Evolutionary conservation across 2,113 vertebrate genomes (phyloP).

Genomic region (Perca fluviatilis): DNA sequence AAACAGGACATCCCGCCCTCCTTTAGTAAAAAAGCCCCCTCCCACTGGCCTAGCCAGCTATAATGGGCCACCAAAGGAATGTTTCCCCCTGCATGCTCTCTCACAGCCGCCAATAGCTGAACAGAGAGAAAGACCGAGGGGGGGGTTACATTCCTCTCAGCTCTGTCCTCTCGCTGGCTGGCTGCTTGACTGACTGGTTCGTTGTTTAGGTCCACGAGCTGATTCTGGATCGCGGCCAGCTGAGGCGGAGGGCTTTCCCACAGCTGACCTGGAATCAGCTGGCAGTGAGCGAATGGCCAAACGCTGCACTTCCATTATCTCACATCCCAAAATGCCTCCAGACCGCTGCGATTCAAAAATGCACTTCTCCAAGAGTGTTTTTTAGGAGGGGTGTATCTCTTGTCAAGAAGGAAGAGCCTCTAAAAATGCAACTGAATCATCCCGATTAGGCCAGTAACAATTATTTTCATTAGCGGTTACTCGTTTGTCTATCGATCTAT

Average conservation of each 20-base stretch:
- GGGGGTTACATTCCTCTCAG: conserved; percentile 69
- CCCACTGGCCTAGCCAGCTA: conserved; percentile 66
- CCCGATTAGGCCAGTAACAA: neutral
- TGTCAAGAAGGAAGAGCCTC: neutral
- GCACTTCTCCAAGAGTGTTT: neutral
- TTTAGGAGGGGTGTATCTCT: neutral
- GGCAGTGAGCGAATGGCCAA: conserved; percentile 29
- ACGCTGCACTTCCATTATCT: neutral
- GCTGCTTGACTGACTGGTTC: conserved; percentile 55
- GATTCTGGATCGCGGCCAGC: conserved; percentile 67
- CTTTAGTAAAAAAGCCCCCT: conserved; percentile 52
- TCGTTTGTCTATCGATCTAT: neutral
- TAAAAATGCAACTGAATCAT: neutral
- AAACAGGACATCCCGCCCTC: conserved; percentile 66
- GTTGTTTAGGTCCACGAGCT: conserved; percentile 47
- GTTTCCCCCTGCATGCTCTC: conserved; percentile 58
- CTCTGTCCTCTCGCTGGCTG: conserved; percentile 56
- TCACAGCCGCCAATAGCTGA: conserved; percentile 55
- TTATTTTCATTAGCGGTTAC: neutral
- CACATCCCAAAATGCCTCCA: neutral
- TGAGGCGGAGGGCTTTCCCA: conserved; percentile 69
- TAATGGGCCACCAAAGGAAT: conserved; percentile 79
- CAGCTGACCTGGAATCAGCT: conserved; percentile 79
- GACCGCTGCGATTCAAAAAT: neutral
- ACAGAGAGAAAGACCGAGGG: conserved; percentile 44